Conservation (phyloP, 92 coral and sea anemone species). For the Siderastrea siderea region DNA sequence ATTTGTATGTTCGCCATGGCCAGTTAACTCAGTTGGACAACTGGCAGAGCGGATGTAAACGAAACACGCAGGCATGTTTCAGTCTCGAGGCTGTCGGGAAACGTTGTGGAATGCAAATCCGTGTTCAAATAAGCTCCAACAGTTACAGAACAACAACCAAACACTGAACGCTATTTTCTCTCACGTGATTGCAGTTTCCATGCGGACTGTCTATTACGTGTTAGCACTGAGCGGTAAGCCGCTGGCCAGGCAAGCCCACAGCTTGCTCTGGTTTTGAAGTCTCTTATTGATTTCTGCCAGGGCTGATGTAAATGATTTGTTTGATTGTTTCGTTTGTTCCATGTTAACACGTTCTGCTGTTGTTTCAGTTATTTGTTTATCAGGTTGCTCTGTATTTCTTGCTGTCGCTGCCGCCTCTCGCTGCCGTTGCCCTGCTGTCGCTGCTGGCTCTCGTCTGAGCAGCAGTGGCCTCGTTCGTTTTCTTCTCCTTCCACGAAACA, state of each 20-base stretch:
- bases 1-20: no score
- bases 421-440: not conserved
- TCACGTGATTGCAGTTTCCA: not conserved
- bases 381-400: not conserved
- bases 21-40: no score
- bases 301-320: conserved; percentile 21
- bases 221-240: conserved; percentile 30
- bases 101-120: not conserved
- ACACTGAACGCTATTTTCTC: not conserved
- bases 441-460: not conserved
- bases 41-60: no score
- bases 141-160: not conserved
- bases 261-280: conserved; percentile 37
- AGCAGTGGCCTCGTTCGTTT: conserved; percentile 10
- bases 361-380: not conserved
- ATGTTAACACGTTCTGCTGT: not conserved
- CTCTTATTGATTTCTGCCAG: conserved; percentile 42
- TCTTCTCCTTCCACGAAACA: conserved; percentile 7
- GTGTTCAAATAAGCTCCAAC: not conserved
- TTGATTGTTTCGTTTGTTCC: not conserved
- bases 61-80: not conserved
- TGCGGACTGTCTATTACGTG: conserved; percentile 9
- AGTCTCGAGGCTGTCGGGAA: not conserved
- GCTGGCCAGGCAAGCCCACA: conserved; percentile 46
- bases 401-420: not conserved